Evolutionary conservation across 2,113 vertebrate genomes (phyloP).

Genomic region (Beaufortia kweichowensis): DNA sequence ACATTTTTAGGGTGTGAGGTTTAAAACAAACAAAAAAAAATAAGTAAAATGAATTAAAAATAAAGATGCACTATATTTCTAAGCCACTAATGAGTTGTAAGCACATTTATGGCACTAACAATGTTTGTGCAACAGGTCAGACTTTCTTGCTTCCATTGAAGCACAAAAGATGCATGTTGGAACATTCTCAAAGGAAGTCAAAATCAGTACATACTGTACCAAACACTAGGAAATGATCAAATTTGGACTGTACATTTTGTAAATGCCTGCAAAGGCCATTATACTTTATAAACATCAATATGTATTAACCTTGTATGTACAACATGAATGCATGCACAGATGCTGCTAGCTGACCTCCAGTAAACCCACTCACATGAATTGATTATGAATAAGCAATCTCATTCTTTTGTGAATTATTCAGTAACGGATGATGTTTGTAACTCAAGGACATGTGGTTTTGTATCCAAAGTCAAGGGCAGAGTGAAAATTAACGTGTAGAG

Average conservation of each 20-base stretch:
- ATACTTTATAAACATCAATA: not conserved
- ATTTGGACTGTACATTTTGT: not conserved
- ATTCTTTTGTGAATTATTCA: slow-evolving; percentile 37
- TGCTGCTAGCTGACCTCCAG: slow-evolving; percentile 12
- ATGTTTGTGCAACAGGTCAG: too few species aligned
- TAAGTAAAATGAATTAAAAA: too few species aligned
- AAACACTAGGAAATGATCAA: too few species aligned
- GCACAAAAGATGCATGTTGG: too few species aligned
- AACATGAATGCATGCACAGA: slow-evolving; percentile 8
- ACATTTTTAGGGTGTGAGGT: too few species aligned
- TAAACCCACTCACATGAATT: slow-evolving; percentile 29
- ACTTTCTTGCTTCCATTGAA: too few species aligned
- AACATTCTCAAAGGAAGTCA: too few species aligned
- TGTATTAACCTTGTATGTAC: slow-evolving; percentile 6
- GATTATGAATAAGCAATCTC: slow-evolving; percentile 34
- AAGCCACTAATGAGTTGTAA: too few species aligned
- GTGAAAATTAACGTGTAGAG: slow-evolving; percentile 17
- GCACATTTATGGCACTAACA: too few species aligned
- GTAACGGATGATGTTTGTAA: slow-evolving; percentile 29
- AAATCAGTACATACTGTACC: too few species aligned
- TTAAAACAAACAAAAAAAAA: too few species aligned
- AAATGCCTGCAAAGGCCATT: not conserved
- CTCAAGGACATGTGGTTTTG: slow-evolving; percentile 40
- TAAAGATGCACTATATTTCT: too few species aligned
- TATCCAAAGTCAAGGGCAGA: slow-evolving; percentile 33